These are phyloP conservation scores for Trichomalopsis sarcophagae DNA, from an alignment of 1,140 invertebrate species.

Conservation along the genomic window DNA sequence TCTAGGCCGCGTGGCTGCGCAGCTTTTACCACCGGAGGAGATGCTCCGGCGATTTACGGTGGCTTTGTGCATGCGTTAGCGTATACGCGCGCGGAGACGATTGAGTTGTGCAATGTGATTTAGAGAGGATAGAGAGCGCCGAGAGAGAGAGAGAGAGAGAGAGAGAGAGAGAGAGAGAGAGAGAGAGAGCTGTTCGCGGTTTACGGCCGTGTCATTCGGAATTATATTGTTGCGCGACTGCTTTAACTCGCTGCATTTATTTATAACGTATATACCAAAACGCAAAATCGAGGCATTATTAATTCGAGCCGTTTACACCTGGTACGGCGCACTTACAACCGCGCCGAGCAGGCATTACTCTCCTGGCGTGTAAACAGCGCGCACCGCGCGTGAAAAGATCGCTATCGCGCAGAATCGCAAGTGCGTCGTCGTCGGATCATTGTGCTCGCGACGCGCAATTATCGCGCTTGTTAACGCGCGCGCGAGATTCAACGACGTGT, in stretches of 20 bases:
- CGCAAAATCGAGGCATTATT: not conserved
- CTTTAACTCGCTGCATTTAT: not conserved
- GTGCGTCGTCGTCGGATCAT: not conserved
- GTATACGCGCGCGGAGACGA: not conserved
- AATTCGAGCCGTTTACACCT: not conserved
- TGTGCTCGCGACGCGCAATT: conserved; percentile 4
- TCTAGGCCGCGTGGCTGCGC: not conserved
- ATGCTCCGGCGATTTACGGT: conserved; percentile 5
- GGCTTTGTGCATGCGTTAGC: conserved; percentile 15
- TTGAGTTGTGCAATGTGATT: conserved; percentile 30
- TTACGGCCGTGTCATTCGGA: conserved; percentile 7
- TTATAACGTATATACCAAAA: too few species aligned
- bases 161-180: too few species aligned
- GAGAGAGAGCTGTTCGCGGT: not conserved
- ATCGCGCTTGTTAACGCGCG: conserved; percentile 14
- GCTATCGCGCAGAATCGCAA: not conserved
- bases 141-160: not conserved
- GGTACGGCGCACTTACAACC: not conserved
- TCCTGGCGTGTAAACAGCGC: not conserved
- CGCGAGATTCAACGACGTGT: not conserved
- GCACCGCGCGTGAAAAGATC: not conserved
- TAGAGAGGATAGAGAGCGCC: conserved; percentile 9
- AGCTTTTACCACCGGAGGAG: conserved; percentile 15
- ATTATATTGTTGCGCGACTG: conserved; percentile 1
- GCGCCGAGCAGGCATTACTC: not conserved